Evolutionary conservation across 2,113 vertebrate species (phyloP).

Genomic region (Salvelinus namaycush): DNA sequence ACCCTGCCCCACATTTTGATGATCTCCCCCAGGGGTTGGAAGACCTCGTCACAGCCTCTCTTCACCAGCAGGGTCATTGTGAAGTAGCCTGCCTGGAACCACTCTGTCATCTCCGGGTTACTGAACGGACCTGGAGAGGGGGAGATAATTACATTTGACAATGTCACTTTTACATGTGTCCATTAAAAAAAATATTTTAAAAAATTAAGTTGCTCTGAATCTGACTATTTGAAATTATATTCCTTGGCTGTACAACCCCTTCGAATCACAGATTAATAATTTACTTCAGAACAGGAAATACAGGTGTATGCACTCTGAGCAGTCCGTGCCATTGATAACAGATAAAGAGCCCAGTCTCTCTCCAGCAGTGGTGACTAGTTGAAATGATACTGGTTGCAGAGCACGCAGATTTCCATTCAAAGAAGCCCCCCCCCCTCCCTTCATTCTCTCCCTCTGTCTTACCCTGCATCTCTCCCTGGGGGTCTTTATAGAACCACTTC

Average conservation of each 20-base stretch:
- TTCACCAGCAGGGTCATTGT: conserved; percentile 95
- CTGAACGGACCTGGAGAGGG: conserved; percentile 87
- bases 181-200: no score
- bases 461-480: conserved; percentile 98
- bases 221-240: no score
- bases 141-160: not conserved
- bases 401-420: not conserved
- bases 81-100: conserved; percentile 99
- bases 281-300: no score
- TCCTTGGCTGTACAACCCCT: no score
- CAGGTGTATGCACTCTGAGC: no score
- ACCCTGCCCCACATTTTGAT: conserved; percentile 98
- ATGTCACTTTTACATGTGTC: not conserved
- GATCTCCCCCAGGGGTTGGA: conserved; percentile 92
- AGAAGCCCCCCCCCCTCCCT: not conserved
- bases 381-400: no score
- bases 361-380: no score
- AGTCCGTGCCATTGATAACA: no score
- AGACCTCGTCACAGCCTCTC: conserved; percentile 95
- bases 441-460: conserved; percentile 29
- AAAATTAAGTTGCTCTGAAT: no score
- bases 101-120: conserved; percentile 96
- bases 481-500: conserved; percentile 99
- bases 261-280: no score
- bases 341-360: no score